Percentiles rank a stretch among this genome's conserved stretches.
These are phyloP conservation scores for Amphiprion percula DNA, from an alignment of 2,113 vertebrate genomes.

Conservation along the genomic window DNA sequence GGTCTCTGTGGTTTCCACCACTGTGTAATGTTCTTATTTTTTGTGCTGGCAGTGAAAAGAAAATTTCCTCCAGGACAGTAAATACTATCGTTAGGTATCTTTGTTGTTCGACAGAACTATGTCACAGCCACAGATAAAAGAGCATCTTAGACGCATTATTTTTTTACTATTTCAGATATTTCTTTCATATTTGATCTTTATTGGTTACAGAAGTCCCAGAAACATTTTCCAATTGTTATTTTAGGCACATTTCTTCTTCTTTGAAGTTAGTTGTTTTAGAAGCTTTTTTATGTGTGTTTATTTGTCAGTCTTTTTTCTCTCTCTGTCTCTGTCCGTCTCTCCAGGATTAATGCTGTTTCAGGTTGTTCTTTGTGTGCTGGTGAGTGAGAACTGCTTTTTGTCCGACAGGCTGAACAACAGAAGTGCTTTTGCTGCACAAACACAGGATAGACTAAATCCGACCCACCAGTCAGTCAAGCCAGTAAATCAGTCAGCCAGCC, in stretches of 20 bases:
- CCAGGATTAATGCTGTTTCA: constrained; percentile 80
- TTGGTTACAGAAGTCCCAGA: constrained; percentile 72
- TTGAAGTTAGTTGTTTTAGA: constrained; percentile 68
- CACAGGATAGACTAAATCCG: constrained; percentile 72
- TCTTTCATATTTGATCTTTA: constrained; percentile 65
- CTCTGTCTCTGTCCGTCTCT: constrained; percentile 49
- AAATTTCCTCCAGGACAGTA: constrained; percentile 79
- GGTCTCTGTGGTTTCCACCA: constrained; percentile 63
- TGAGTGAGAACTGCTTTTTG: constrained; percentile 65
- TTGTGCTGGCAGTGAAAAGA: constrained; percentile 57
- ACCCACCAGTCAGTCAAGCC: constrained; percentile 59
- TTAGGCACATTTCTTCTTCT: constrained; percentile 46
- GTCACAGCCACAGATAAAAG: constrained; percentile 79
- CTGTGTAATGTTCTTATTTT: constrained; percentile 54
- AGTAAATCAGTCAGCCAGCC: constrained; percentile 71
- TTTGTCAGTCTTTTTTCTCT: constrained; percentile 59
- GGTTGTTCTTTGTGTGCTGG: constrained; percentile 78
- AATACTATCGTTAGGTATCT: constrained; percentile 79
- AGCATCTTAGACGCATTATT: constrained; percentile 62
- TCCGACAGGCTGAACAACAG: constrained; percentile 77
- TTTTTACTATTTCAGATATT: constrained; percentile 41
- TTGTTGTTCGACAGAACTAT: constrained; percentile 83
- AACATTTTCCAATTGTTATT: constrained; percentile 76
- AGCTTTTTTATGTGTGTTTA: constrained; percentile 48
- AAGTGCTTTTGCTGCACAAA: constrained; percentile 82